A percentile compares a stretch with the other conserved stretches of the same genome.
phyloP scores from a whole-genome alignment of 2,113 vertebrate genomes.

The Salvelinus sp. region DNA sequence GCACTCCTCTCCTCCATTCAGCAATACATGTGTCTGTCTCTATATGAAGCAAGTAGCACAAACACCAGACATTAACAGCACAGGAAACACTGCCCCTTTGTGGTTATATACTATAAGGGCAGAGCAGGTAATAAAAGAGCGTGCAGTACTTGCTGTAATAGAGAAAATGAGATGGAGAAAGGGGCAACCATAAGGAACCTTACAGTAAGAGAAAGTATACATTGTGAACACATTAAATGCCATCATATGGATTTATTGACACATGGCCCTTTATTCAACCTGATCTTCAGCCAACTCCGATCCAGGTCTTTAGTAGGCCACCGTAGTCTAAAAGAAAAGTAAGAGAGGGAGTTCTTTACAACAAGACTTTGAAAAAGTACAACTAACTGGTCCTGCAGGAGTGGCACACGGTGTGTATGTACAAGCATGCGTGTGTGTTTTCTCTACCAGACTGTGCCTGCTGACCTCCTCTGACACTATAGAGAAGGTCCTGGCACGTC shows the following conservation, averaged over 20 bases:
- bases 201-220: background rate
- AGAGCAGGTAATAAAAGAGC: background rate
- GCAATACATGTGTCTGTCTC: background rate
- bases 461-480: conserved; percentile 44
- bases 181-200: too few relatives aligned
- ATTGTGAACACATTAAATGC: background rate
- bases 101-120: background rate
- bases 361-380: too few relatives aligned
- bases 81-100: background rate
- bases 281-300: background rate
- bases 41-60: background rate
- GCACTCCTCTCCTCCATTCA: background rate
- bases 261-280: background rate
- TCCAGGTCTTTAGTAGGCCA: background rate
- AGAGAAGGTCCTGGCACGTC: conserved; percentile 46
- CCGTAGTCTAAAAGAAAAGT: background rate
- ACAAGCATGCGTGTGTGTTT: too few relatives aligned
- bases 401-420: too few relatives aligned
- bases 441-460: conserved; percentile 45
- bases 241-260: background rate
- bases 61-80: background rate
- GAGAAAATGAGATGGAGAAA: too few relatives aligned
- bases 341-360: too few relatives aligned
- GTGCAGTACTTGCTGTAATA: too few relatives aligned
- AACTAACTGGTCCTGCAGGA: too few relatives aligned